These are phyloP conservation scores for Phorcus lineatus DNA, from an alignment of 2,888 invertebrate species.

Conservation along the genomic window DNA sequence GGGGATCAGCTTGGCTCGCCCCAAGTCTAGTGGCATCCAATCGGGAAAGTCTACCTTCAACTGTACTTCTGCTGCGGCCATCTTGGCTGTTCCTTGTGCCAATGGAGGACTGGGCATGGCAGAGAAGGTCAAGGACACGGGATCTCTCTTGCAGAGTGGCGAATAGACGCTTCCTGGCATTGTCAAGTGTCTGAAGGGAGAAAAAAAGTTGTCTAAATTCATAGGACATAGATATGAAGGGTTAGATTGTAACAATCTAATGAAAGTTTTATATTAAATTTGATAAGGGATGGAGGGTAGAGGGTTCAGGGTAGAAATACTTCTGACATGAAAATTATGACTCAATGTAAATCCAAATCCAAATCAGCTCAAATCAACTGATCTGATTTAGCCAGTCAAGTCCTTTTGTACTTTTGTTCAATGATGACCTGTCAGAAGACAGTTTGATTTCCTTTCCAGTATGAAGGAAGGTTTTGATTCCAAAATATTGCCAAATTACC, in stretches of 20 bases:
- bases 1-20: constrained; percentile 59
- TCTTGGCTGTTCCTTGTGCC: constrained; percentile 30
- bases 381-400: too few relatives aligned
- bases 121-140: constrained; percentile 73
- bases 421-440: too few relatives aligned
- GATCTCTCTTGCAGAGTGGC: constrained; percentile 71
- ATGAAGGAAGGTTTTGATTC: not conserved
- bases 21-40: constrained; percentile 38
- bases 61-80: constrained; percentile 39
- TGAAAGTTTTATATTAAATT: too few relatives aligned
- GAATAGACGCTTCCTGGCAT: constrained; percentile 67
- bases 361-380: too few relatives aligned
- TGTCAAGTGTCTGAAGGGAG: constrained; percentile 62
- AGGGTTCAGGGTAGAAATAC: too few relatives aligned
- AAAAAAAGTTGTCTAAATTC: not conserved
- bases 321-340: too few relatives aligned
- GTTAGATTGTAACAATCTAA: too few relatives aligned
- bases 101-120: constrained; percentile 67
- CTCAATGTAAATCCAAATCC: too few relatives aligned
- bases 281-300: too few relatives aligned
- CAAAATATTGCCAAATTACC: constrained; percentile 47
- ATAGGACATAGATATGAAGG: too few relatives aligned
- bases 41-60: constrained; percentile 50
- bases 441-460: too few relatives aligned
- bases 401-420: too few relatives aligned